A percentile compares a stretch with the other conserved stretches of the same genome.
Conservation (phyloP, 2,113 vertebrate genomes). For the Alaudala cheleensis region DNA sequence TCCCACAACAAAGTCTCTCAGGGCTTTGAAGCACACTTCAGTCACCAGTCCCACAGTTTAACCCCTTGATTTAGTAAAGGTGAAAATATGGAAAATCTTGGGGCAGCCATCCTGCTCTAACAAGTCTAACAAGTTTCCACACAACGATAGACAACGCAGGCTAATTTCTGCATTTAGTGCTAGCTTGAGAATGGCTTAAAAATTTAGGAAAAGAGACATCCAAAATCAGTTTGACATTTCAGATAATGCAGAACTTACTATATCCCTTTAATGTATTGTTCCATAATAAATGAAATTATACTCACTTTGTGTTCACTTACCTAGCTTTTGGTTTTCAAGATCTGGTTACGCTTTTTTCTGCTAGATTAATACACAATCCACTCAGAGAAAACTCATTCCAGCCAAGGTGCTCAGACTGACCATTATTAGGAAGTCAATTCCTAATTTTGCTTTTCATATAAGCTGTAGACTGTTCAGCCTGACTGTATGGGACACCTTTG, state of each 20-base stretch:
- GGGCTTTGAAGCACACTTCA: neutral
- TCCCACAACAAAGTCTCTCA: neutral
- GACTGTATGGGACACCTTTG: neutral
- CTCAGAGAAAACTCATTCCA: neutral
- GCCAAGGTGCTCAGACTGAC: neutral
- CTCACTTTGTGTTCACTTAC: neutral
- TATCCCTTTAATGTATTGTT: neutral
- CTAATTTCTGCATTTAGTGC: neutral
- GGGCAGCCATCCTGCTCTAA: neutral
- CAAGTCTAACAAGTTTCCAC: neutral
- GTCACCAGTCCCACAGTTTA: neutral
- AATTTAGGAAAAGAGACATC: neutral
- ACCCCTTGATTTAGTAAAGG: neutral
- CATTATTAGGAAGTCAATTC: neutral
- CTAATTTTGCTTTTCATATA: neutral
- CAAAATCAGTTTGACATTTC: neutral
- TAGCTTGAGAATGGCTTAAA: neutral
- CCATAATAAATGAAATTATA: neutral
- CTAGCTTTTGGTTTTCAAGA: neutral
- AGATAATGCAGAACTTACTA: neutral
- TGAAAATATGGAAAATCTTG: neutral
- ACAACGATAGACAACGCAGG: neutral
- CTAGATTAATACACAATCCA: neutral
- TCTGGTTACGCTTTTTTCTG: neutral
- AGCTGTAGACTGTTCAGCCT: neutral